These are phyloP conservation scores for Acleris cristana DNA, from an alignment of 2,888 invertebrate genomes.

Conservation along the genomic window DNA sequence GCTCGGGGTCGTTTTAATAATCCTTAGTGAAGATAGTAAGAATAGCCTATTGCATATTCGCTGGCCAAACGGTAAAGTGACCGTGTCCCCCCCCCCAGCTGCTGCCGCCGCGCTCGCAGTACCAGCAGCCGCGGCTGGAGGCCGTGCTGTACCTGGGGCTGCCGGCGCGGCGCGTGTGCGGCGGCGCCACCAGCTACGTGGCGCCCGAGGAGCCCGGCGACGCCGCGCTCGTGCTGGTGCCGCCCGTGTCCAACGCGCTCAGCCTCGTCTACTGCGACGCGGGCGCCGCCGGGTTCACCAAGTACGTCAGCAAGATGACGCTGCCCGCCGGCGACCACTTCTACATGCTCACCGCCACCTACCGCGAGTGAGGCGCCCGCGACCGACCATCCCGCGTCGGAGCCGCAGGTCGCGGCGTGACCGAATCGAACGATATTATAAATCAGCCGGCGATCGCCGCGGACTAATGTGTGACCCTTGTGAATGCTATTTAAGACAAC, in stretches of 20 bases:
- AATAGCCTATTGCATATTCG: too few species aligned
- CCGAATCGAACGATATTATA: too few species aligned
- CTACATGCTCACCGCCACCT: conserved; percentile 69
- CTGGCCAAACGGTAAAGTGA: too few species aligned
- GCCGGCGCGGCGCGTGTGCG: conserved; percentile 51
- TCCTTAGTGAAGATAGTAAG: too few species aligned
- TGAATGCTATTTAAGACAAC: too few species aligned
- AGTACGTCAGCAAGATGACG: conserved; percentile 68
- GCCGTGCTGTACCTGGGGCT: conserved; percentile 63
- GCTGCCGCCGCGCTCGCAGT: conserved; percentile 69
- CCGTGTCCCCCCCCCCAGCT: conserved; percentile 49
- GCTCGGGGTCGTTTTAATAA: too few species aligned
- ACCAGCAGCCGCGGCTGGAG: conserved; percentile 59
- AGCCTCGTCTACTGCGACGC: conserved; percentile 86
- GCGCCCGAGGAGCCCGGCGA: conserved; percentile 63
- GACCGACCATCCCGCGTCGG: too few species aligned
- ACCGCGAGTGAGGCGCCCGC: conserved; percentile 60
- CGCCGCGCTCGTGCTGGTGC: conserved; percentile 83
- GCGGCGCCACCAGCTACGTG: conserved; percentile 63
- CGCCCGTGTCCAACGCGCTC: conserved; percentile 86
- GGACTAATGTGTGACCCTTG: too few species aligned
- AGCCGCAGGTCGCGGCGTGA: too few species aligned
- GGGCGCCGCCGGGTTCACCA: conserved; percentile 76
- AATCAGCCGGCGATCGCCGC: too few species aligned
- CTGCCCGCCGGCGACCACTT: conserved; percentile 52